Evolutionary conservation across 2,797 vertebrate species (phyloP).

Genomic region (Aeoliscus strigatus): DNA sequence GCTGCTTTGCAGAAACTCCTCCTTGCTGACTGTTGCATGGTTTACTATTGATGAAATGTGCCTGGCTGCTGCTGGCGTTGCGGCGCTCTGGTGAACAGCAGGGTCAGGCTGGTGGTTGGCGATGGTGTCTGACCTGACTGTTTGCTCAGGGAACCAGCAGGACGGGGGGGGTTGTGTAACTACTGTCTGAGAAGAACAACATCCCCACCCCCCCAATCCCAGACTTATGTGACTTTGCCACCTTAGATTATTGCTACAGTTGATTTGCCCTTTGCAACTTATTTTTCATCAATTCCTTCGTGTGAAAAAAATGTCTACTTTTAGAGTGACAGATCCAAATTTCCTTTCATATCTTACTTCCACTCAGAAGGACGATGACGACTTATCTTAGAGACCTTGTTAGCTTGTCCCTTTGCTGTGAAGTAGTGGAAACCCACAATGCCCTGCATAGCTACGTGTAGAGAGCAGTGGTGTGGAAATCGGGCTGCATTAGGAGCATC

Average conservation of each 20-base stretch:
- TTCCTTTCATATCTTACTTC: constrained; percentile 17
- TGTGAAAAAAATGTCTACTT: not conserved
- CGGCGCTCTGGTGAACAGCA: constrained; percentile 40
- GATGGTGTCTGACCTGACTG: constrained; percentile 48
- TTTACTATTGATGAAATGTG: constrained; percentile 41
- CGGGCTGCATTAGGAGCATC: constrained; percentile 62
- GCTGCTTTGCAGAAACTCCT: constrained; percentile 18
- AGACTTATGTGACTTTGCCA: constrained; percentile 20
- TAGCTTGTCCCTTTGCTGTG: constrained; percentile 75
- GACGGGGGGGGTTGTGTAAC: constrained; percentile 58
- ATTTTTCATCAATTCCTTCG: constrained; percentile 1
- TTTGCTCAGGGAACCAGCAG: constrained; percentile 44
- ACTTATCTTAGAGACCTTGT: constrained; percentile 50
- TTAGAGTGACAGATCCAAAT: not conserved
- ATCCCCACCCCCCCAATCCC: constrained; percentile 19
- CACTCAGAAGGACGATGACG: constrained; percentile 21
- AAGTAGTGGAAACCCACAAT: constrained; percentile 79
- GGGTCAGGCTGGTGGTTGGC: constrained; percentile 33
- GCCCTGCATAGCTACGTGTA: constrained; percentile 81
- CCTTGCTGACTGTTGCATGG: constrained; percentile 18
- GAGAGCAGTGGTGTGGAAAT: constrained; percentile 80
- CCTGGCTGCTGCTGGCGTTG: constrained; percentile 21
- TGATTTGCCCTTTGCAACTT: constrained; percentile 5
- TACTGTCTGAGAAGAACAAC: constrained; percentile 57
- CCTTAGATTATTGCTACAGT: constrained; percentile 13